A percentile compares a stretch with the other conserved stretches of the same genome.
Conservation (phyloP, 2,888 invertebrate species). For the Dynastes tityus region DNA sequence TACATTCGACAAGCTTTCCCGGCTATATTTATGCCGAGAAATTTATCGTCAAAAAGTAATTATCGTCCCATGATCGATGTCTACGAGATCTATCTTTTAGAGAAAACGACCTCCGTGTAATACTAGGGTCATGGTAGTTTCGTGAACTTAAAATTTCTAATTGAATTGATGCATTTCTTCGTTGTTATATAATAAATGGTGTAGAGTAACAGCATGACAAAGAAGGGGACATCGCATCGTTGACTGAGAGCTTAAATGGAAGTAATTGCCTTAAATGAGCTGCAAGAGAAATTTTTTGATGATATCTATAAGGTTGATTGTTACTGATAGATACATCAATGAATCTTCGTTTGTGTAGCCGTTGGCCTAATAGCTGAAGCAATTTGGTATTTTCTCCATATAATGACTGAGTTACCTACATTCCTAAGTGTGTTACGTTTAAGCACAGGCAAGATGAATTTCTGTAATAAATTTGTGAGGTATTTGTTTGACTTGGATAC, state of each 20-base stretch:
- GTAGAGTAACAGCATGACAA: background rate
- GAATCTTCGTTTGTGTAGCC: background rate
- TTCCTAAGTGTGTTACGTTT: no score
- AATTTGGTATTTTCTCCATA: background rate
- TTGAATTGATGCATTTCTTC: conserved; percentile 33
- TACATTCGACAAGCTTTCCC: conserved; percentile 37
- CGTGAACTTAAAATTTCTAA: conserved; percentile 10
- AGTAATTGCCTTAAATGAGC: conserved; percentile 23
- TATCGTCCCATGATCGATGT: conserved; percentile 32
- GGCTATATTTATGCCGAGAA: conserved; percentile 5
- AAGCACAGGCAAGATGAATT: no score
- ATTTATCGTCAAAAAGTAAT: conserved; percentile 42
- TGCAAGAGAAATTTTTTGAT: conserved; percentile 27
- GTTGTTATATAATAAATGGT: conserved; percentile 3
- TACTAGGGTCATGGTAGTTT: conserved; percentile 19
- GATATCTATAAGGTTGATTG: conserved; percentile 15
- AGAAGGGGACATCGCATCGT: conserved; percentile 2
- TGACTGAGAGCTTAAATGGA: conserved; percentile 20
- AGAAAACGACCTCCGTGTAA: background rate
- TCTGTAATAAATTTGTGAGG: no score
- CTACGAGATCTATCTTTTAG: conserved; percentile 26
- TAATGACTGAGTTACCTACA: background rate
- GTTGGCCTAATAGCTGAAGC: background rate
- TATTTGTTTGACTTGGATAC: no score
- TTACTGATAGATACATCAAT: conserved; percentile 11